Evolutionary conservation across 2,113 vertebrate species (phyloP), one percentile per base, ranked within the genome.

Genomic region (Camelus dromedarius): DNA sequence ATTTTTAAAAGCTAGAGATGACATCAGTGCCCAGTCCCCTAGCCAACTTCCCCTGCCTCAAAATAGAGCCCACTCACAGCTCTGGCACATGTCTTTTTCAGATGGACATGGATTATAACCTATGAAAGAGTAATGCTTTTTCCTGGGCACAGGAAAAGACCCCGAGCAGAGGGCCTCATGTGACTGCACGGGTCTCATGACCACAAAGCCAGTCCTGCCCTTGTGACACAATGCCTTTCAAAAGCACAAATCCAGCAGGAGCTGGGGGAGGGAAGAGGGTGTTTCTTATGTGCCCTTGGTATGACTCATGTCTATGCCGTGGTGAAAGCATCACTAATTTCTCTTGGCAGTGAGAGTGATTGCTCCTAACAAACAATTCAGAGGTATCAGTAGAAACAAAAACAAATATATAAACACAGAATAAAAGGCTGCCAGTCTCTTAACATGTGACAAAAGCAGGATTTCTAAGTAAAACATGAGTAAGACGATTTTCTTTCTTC

Each of bases 331-430:
- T 5, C 89, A 77, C 38, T 88, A 48, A 93, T 76, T 88, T 90
- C 64, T 92, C 48, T 97, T 89, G 90, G 94, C 64, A 90, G 46
- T 30, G 46, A 92, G 56, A 86, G 69, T 83, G 66, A 58, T 91
- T 92, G 82, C 73, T 96, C 83, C n/a, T 76, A 82, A 93, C 66
- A 92, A 91, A 94, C 73, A 87, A 84, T 87, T 87, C 56, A 86
- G 76, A 88, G 42, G 38, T 79, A 93, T 87, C 90, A 81, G 80
- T 38, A 56, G 69, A 95, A 89, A 93, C 28, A 62, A 93, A 96
- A 95, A 90, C 72, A 95, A 95, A 96, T 28, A 92, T 2, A 62
- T 81, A 91, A 97, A 82, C 64, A 89, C 19, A 89, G 67, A 85
- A 84, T 67, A 12, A 69, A 12, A 73, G 73, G 62, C 67, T 75